A percentile compares a stretch with the other conserved stretches of the same genome.
Evolutionary conservation across 2,888 invertebrate species (phyloP).

Genomic region (Eupithecia subumbrata): DNA sequence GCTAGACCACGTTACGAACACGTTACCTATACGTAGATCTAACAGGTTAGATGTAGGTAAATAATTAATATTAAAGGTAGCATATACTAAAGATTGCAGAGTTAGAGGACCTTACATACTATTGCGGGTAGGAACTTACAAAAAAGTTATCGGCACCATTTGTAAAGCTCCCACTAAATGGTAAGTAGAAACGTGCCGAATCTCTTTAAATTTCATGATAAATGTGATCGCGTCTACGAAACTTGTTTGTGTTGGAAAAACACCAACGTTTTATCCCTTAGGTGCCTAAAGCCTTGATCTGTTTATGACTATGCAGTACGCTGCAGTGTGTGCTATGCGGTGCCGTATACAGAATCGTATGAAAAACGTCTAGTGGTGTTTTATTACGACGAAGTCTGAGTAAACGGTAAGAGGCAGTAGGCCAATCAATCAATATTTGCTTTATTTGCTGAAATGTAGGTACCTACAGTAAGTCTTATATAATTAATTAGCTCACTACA

Average conservation of each 20-base stretch:
- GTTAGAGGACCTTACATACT: not conserved
- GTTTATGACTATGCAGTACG: no score
- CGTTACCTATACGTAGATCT: not conserved
- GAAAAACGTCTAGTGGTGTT: no score
- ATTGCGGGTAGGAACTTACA: not conserved
- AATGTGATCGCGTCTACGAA: not conserved
- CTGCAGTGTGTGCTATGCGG: no score
- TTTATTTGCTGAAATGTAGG: no score
- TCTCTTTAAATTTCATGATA: not conserved
- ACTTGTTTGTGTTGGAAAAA: not conserved
- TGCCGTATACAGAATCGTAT: no score
- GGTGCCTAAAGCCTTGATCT: not conserved
- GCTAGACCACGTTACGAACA: not conserved
- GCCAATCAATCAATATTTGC: no score
- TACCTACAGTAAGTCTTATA: no score
- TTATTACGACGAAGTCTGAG: no score
- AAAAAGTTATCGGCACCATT: not conserved
- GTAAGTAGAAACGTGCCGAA: not conserved
- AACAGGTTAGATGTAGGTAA: no score
- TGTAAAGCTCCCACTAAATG: not conserved
- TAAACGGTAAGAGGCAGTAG: no score
- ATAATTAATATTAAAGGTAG: not conserved
- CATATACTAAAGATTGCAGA: not conserved
- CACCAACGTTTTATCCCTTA: not conserved
- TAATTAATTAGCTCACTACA: no score